Conservation (phyloP, 2,797 vertebrate genomes). For the Mallotus villosus region DNA sequence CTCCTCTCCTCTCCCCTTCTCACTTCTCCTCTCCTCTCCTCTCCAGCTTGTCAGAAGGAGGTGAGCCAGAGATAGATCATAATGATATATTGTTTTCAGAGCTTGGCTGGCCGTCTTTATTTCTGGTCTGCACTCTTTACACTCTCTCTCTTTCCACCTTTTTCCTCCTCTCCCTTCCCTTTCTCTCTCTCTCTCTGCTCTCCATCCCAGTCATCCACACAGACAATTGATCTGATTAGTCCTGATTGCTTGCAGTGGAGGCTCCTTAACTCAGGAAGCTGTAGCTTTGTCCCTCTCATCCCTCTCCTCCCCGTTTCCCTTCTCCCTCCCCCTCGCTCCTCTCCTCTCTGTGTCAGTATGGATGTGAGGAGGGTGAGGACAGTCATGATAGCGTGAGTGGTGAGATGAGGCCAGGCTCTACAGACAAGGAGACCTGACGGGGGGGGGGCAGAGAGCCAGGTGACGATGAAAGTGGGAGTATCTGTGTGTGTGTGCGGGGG, state of each 20-base stretch:
- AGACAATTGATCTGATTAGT: conserved; percentile 52
- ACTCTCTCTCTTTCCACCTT: conserved; percentile 4
- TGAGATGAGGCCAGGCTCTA: no score
- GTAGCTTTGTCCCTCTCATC: conserved; percentile 4
- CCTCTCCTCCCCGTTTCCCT: not conserved
- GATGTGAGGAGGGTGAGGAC: no score
- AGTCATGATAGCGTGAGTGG: no score
- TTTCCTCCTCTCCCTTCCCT: not conserved
- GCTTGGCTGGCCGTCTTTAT: conserved; percentile 6
- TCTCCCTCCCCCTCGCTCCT: conserved; percentile 3
- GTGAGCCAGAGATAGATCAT: conserved; percentile 34
- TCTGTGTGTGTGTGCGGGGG: no score
- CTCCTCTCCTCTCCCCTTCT: no score
- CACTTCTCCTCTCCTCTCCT: not conserved
- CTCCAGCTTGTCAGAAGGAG: conserved; percentile 19
- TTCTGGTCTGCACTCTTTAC: not conserved
- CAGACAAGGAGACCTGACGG: no score
- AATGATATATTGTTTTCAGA: conserved; percentile 38
- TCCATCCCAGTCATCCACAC: not conserved
- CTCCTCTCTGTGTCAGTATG: not conserved
- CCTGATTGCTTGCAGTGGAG: conserved; percentile 40
- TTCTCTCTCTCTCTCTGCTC: conserved; percentile 3
- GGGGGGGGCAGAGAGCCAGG: no score
- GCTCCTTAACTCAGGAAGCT: conserved; percentile 31
- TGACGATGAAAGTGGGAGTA: no score